Percentiles rank a stretch among this genome's conserved stretches.
phyloP scores from a whole-genome alignment of 2,888 invertebrate species.

The Heliconius aoede region DNA sequence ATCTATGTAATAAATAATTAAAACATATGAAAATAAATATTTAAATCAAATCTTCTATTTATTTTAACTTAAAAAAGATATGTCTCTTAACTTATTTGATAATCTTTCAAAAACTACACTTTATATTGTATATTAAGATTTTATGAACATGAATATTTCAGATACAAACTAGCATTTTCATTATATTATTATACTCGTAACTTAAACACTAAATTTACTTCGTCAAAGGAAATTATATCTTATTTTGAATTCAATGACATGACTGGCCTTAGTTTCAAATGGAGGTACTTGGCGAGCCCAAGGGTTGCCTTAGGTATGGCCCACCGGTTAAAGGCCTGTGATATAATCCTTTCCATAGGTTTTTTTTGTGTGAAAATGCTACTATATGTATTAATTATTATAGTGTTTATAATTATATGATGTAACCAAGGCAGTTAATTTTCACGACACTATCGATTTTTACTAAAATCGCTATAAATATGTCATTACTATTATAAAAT shows the following conservation, averaged over 20 bases:
- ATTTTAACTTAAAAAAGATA: too few relatives aligned
- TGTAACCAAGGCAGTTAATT: conserved; percentile 16
- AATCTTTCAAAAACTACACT: neutral
- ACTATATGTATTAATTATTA: conserved; percentile 8
- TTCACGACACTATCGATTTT: neutral
- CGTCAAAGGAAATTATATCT: conserved; percentile 14
- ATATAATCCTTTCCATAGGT: conserved; percentile 51
- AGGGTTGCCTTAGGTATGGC: conserved; percentile 65
- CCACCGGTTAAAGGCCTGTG: conserved; percentile 63
- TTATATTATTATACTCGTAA: neutral
- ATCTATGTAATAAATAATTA: too few relatives aligned
- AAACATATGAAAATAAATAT: too few relatives aligned
- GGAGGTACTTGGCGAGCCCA: conserved; percentile 48
- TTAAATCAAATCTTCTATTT: too few relatives aligned
- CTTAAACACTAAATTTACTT: neutral
- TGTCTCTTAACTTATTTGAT: too few relatives aligned
- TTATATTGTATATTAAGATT: neutral
- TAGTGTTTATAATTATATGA: neutral
- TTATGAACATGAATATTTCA: neutral
- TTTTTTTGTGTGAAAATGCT: conserved; percentile 37
- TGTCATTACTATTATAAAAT: neutral
- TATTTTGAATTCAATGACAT: conserved; percentile 4
- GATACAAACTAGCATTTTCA: neutral
- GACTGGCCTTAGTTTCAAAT: conserved; percentile 1
- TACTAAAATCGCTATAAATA: neutral